Evolutionary conservation across 2,113 vertebrate genomes (phyloP).

Genomic region (Otis tarda): DNA sequence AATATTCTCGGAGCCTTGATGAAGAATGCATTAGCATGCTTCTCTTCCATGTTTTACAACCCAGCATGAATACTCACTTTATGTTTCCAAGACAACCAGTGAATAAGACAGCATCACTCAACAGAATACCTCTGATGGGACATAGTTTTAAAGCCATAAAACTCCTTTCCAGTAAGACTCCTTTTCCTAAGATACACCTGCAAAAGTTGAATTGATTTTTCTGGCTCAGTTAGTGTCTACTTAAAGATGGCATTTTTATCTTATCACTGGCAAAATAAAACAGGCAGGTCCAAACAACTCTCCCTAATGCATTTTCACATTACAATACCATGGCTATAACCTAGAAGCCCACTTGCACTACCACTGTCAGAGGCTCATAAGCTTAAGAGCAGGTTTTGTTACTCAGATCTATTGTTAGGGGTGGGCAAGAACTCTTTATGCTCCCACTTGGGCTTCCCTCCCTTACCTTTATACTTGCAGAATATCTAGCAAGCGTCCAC

Average conservation of each 20-base stretch:
- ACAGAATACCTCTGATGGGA: not conserved
- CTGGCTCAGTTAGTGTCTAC: not conserved
- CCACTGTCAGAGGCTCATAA: not conserved
- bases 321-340: not conserved
- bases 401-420: not conserved
- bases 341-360: not conserved
- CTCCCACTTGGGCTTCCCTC: not conserved
- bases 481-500: not conserved
- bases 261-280: not conserved
- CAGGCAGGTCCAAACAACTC: not conserved
- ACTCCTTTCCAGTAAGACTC: not conserved
- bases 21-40: not conserved
- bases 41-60: not conserved
- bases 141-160: not conserved
- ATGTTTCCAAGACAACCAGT: not conserved
- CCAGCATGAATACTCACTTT: not conserved
- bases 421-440: not conserved
- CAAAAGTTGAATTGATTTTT: not conserved
- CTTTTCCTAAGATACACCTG: not conserved
- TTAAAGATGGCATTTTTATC: not conserved
- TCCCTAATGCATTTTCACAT: not conserved
- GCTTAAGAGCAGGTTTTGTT: not conserved
- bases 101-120: not conserved
- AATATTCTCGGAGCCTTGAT: not conserved
- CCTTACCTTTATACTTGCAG: not conserved